Evolutionary conservation across 2,113 vertebrate species (phyloP), one percentile per base, ranked within the genome.

Genomic region (Chloropsis hardwickii): DNA sequence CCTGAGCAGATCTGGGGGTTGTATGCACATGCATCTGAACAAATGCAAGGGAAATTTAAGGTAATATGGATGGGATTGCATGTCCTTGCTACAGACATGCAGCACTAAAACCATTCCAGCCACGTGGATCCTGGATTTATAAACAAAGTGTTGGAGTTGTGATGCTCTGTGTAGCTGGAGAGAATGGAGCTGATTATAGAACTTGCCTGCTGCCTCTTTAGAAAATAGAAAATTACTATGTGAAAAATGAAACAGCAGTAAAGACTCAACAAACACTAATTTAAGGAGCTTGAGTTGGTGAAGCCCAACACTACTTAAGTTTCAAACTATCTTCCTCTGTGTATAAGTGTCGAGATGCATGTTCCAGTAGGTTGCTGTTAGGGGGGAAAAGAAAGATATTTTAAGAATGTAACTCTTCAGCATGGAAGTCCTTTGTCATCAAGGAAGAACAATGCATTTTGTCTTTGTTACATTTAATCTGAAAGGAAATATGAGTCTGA

Each of bases 311-410:
- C 25, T 57, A 2, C 7, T 50, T 8, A 13, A 22, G 35, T 64
- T 81, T 92, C n/a, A 44, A 42, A 14, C 14, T 67, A 42, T 22
- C 33, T 81, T 79, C 15, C 19, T 83, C 54, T 88, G 4, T 48
- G 7, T 9, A 0, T 39, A 84, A 19, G 25, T 56, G 27, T 81
- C 79, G 24, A 76, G 45, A 18, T 80, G 37, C 51, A 8, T 80
- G 31, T 69, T 73, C 28, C 50, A 20, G 2, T 33, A 44, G 16
- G n/a, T 42, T 86, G 35, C 22, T 57, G 29, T 65, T 48, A 8
- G 17, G 10, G 3, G 0, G 0, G 1, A 10, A 14, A 14, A 42
- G 13, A 8, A 25, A 4, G 0, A 12, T 42, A 12, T 67, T 80
- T 35, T 2, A 14, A 31, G 33, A 65, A 12, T 33, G 12, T 8